A percentile compares a stretch with the other conserved stretches of the same genome.
These are phyloP conservation scores for Notarius quadriscutis DNA, from an alignment of 2,113 vertebrate species.

Conservation along the genomic window DNA sequence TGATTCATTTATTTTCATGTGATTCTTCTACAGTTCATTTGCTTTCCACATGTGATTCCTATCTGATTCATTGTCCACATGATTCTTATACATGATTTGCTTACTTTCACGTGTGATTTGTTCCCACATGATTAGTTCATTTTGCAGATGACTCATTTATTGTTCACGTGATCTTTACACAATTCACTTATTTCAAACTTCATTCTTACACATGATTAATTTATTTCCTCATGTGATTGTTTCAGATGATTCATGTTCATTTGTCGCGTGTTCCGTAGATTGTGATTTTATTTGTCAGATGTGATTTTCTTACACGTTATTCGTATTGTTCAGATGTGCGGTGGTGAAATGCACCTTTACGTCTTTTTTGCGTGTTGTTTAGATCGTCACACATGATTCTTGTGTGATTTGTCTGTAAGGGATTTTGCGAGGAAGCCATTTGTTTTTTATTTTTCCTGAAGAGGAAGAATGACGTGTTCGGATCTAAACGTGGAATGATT, in stretches of 20 bases:
- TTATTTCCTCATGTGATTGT: neutral
- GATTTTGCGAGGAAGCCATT: neutral
- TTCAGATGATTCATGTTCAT: neutral
- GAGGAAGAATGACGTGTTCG: conserved; percentile 1
- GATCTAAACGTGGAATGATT: conserved; percentile 32
- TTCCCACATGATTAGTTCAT: neutral
- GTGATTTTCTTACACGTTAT: neutral
- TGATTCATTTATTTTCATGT: neutral
- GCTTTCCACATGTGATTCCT: neutral
- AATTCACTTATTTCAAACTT: neutral
- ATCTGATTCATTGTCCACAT: too few relatives aligned
- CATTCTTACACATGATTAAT: neutral
- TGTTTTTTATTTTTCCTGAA: neutral
- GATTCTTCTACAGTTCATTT: neutral
- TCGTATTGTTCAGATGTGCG: neutral
- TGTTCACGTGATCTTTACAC: neutral
- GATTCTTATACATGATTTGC: neutral
- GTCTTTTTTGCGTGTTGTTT: neutral
- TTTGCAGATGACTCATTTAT: neutral
- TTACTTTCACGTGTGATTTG: neutral
- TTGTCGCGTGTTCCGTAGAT: neutral
- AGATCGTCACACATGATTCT: neutral
- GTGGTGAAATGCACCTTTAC: neutral
- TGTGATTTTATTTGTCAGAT: neutral
- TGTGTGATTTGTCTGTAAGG: neutral